Evolutionary conservation across 2,113 vertebrate species (phyloP).

Genomic region (Eptesicus fuscus): DNA sequence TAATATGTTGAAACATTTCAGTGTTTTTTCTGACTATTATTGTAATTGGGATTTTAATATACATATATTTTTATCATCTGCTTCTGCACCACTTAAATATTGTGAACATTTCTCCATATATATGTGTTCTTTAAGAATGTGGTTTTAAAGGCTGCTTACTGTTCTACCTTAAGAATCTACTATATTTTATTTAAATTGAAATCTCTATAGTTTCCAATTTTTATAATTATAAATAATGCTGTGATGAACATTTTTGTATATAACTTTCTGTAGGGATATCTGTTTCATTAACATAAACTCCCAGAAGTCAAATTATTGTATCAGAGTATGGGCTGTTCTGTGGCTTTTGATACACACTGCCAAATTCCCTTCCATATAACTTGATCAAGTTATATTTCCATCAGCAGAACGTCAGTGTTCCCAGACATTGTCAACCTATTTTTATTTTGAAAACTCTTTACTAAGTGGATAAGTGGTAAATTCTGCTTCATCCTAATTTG

Average conservation of each 20-base stretch:
- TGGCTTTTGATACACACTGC: background rate
- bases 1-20: background rate
- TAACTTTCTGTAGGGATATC: background rate
- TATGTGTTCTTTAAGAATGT: slow-evolving; percentile 8
- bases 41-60: background rate
- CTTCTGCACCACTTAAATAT: background rate
- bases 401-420: background rate
- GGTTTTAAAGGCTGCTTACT: background rate
- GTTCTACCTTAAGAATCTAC: background rate
- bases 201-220: background rate
- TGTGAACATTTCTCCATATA: background rate
- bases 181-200: slow-evolving; percentile 14
- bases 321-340: background rate
- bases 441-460: background rate
- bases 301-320: slow-evolving; percentile 6
- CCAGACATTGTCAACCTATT: background rate
- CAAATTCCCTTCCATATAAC: background rate
- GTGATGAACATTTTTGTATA: background rate
- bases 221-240: slow-evolving; percentile 4
- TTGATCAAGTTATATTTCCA: background rate
- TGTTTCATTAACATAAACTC: slow-evolving; percentile 1
- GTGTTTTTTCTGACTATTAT: background rate
- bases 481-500: background rate
- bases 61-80: background rate
- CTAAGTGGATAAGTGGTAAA: background rate